Conservation (phyloP, 2,888 invertebrate species). For the Acanthosepion pharaonis region DNA sequence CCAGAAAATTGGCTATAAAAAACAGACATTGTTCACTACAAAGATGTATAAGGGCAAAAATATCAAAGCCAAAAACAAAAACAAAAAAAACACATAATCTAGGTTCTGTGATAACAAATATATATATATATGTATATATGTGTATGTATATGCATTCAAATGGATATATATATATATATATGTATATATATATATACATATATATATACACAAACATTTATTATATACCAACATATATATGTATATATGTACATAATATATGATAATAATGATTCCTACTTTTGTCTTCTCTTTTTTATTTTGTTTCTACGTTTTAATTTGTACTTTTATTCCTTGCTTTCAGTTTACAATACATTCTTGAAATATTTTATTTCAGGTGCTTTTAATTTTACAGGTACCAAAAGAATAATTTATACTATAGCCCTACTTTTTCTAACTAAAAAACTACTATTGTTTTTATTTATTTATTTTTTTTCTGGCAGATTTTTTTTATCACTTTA, state of each 20-base stretch:
- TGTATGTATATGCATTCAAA: background rate
- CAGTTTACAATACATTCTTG: background rate
- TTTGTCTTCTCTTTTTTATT: background rate
- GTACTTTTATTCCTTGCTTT: background rate
- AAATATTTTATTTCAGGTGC: too few relatives aligned
- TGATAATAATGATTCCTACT: background rate
- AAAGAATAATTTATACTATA: too few relatives aligned
- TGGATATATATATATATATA: background rate
- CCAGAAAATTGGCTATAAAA: background rate
- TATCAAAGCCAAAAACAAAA: background rate
- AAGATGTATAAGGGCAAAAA: background rate
- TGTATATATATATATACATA: background rate
- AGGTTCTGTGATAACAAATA: constrained; percentile 11
- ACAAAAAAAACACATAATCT: background rate
- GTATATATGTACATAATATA: constrained; percentile 15
- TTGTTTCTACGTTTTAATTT: background rate
- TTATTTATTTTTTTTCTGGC: too few relatives aligned
- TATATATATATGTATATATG: background rate
- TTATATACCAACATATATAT: constrained; percentile 25
- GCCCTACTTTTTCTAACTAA: too few relatives aligned
- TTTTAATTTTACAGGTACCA: too few relatives aligned
- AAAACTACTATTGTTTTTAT: too few relatives aligned
- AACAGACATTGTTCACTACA: background rate
- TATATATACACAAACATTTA: background rate
- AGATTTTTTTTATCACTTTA: too few relatives aligned